These are phyloP conservation scores for Engraulis encrasicolus DNA, from an alignment of 2,113 vertebrate genomes.

Conservation along the genomic window DNA sequence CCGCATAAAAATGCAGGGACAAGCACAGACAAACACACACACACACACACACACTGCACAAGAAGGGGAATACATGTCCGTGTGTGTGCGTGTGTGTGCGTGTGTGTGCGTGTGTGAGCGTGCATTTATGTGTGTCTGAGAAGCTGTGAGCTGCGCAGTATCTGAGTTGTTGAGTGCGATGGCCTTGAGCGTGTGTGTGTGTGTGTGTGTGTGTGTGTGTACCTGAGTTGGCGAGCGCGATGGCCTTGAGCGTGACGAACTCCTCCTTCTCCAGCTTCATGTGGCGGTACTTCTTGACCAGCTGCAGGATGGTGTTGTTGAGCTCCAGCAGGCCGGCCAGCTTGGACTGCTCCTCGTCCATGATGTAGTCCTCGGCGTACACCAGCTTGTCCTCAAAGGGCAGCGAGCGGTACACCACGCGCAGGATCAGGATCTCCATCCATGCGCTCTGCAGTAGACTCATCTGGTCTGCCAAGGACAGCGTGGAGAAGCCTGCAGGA, in stretches of 20 bases:
- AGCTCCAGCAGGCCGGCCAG: slow-evolving; percentile 96
- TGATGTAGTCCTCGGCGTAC: slow-evolving; percentile 99
- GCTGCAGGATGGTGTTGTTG: slow-evolving; percentile 97
- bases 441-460: slow-evolving; percentile 98
- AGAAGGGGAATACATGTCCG: not conserved
- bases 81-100: slow-evolving; percentile 36
- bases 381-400: slow-evolving; percentile 98
- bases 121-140: slow-evolving; percentile 65
- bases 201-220: no score
- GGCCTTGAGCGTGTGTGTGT: slow-evolving; percentile 87
- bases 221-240: no score
- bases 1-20: slow-evolving; percentile 94
- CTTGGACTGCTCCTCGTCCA: slow-evolving; percentile 99
- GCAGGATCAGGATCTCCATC: slow-evolving; percentile 99
- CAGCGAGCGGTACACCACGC: slow-evolving; percentile 96
- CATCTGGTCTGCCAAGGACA: slow-evolving; percentile 99
- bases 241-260: slow-evolving; percentile 87
- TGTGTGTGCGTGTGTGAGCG: slow-evolving; percentile 22
- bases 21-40: slow-evolving; percentile 72
- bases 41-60: slow-evolving; percentile 24
- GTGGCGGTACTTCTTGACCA: slow-evolving; percentile 97
- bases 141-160: no score
- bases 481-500: slow-evolving; percentile 98
- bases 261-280: slow-evolving; percentile 99
- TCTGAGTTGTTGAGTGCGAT: slow-evolving; percentile 99